A percentile compares a stretch with the other conserved stretches of the same genome.
These are phyloP conservation scores for Protodeltote pygarga DNA, from an alignment of 2,888 invertebrate genomes.

Conservation along the genomic window DNA sequence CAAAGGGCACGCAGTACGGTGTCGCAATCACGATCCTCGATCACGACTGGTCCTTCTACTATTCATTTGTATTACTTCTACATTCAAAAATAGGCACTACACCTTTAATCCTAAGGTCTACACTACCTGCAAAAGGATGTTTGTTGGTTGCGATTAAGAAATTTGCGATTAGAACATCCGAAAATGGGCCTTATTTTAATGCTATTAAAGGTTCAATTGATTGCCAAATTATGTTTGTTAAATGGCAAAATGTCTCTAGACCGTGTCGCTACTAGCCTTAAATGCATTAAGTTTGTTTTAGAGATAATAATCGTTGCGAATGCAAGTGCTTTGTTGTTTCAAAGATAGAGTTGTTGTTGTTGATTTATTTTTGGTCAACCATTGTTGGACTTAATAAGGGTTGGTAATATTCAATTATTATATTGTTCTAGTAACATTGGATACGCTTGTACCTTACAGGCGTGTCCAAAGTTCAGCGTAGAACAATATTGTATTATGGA, in stretches of 20 bases:
- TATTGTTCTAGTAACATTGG: conserved; percentile 37
- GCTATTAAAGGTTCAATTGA: conserved; percentile 47
- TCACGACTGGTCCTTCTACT: conserved; percentile 82
- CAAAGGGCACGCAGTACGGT: conserved; percentile 85
- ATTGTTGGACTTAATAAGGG: conserved; percentile 75
- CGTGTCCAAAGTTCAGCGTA: too few species aligned
- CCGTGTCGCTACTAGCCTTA: conserved; percentile 85
- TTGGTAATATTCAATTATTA: conserved; percentile 62
- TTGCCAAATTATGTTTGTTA: conserved; percentile 56
- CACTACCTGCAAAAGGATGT: conserved; percentile 37
- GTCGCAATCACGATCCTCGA: conserved; percentile 85
- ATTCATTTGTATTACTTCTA: conserved; percentile 67
- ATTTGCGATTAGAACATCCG: conserved; percentile 45
- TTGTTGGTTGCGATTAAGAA: conserved; percentile 40
- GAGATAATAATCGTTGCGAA: conserved; percentile 86
- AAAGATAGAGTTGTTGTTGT: conserved; percentile 84
- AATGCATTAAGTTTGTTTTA: conserved; percentile 86
- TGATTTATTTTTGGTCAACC: conserved; percentile 84
- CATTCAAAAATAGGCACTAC: conserved; percentile 59
- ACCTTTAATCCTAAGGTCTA: conserved; percentile 48
- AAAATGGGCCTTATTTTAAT: conserved; percentile 59
- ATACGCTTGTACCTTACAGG: conserved; percentile 28
- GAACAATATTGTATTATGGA: too few species aligned
- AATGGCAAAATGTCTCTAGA: conserved; percentile 80
- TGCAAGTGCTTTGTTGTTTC: conserved; percentile 81